phyloP scores from a whole-genome alignment of 2,888 invertebrate species.

The Hydropsyche betteni region DNA sequence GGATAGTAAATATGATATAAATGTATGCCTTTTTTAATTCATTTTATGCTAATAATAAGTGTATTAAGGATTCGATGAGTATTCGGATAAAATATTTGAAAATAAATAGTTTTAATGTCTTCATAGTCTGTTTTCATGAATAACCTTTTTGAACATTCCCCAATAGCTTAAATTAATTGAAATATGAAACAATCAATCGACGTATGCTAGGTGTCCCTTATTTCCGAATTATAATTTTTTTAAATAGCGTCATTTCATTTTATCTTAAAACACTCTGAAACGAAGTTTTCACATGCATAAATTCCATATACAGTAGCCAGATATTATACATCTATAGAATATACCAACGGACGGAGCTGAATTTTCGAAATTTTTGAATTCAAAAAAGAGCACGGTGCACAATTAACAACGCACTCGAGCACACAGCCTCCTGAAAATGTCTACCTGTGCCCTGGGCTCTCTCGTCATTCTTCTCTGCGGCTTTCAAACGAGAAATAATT shows the following conservation, averaged over 20 bases:
- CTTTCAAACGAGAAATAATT: slow-evolving; percentile 9
- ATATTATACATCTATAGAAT: background rate
- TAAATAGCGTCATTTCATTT: no score
- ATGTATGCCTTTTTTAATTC: no score
- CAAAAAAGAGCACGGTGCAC: slow-evolving; percentile 11
- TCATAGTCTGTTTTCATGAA: background rate
- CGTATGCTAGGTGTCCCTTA: no score
- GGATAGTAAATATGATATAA: no score
- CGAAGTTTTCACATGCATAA: background rate
- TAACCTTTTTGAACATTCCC: background rate
- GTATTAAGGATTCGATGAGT: no score
- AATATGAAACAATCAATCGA: no score
- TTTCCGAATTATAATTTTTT: no score
- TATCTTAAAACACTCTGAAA: no score
- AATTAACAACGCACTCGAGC: slow-evolving; percentile 12
- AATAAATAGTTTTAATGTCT: background rate
- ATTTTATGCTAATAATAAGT: no score
- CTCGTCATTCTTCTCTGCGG: background rate
- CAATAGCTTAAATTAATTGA: background rate
- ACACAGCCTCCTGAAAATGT: background rate
- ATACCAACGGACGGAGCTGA: background rate
- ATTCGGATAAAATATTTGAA: no score
- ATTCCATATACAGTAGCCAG: background rate
- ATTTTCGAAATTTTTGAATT: background rate
- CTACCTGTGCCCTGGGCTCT: background rate